Evolutionary conservation across 2,113 vertebrate genomes (phyloP), one percentile per base, ranked within the genome.

Genomic region (Aphyosemion australe): DNA sequence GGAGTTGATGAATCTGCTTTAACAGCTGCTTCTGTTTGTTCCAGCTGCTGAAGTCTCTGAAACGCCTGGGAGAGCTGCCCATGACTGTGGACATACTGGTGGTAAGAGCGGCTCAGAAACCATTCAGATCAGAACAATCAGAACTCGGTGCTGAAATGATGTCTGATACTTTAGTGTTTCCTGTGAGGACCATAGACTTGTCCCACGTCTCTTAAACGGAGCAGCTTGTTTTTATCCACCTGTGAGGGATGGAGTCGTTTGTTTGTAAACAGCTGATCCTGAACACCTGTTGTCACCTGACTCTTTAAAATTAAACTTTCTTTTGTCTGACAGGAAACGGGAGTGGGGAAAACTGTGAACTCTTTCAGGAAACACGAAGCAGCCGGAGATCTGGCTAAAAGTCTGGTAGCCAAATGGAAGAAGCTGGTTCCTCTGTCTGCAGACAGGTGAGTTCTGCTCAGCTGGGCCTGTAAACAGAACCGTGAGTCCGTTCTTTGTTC

Each of bases 61-160:
- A 95, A 91, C 94, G 94, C 76, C 92, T 99, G 74, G 93, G 94
- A 16, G 94, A 95, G 21, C 86, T 99, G 76, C 96, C 96, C 21
- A 97, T 99, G 90, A 99, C 97, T 0, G 94, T 99, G 84, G 95
- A 98, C 55, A 96, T 98, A 63, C 93, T 99, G 42, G 95, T 95
- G 95, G 97, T 99, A 94, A 96, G 76, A 31, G 13, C 52, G 48
- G 50, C 12, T 39, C 14, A 42, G 9, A 12, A 42, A 26, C 26
- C 26, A 26, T 26, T 26, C 26, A 26, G 26, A 26, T 26, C 26
- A 26, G 26, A 26, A 26, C 26, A 26, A 5, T 26, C 26, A 26
- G 26, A 26, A 5, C 26, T 26, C 26, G 26, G 26, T 26, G 26
- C 26, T 2, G 26, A 2, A 4, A 26, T 26, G 26, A 26, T 26